phyloP scores from a whole-genome alignment of 2,888 invertebrate species.

The Dusona sp. region DNA sequence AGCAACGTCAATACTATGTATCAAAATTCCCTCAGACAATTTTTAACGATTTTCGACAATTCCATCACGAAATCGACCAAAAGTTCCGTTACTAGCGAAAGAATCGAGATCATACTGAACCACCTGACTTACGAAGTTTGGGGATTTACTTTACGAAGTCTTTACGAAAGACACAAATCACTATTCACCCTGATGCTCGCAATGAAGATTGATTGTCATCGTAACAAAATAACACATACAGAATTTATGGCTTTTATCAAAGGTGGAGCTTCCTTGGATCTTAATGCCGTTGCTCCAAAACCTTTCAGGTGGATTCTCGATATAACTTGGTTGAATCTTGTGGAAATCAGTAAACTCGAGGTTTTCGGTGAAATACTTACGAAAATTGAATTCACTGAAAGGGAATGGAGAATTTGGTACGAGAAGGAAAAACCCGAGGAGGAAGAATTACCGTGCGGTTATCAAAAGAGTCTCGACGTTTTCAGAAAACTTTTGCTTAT shows the following conservation, averaged over 20 bases:
- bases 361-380: conserved; percentile 92
- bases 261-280: conserved; percentile 96
- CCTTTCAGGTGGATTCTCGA: conserved; percentile 98
- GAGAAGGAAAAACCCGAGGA: conserved; percentile 97
- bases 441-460: conserved; percentile 95
- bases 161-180: conserved; percentile 97
- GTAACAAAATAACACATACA: conserved; percentile 92
- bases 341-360: conserved; percentile 94
- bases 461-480: conserved; percentile 93
- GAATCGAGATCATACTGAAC: conserved; percentile 94
- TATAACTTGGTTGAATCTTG: conserved; percentile 97
- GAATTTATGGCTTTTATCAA: conserved; percentile 98
- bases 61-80: conserved; percentile 96
- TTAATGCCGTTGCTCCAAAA: conserved; percentile 96
- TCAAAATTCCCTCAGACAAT: conserved; percentile 97
- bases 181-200: conserved; percentile 97
- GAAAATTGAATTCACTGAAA: conserved; percentile 94
- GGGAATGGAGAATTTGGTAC: conserved; percentile 96
- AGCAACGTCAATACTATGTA: conserved; percentile 98
- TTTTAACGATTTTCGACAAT: conserved; percentile 96
- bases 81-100: conserved; percentile 92
- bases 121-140: conserved; percentile 97
- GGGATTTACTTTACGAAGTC: conserved; percentile 95
- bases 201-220: conserved; percentile 96
- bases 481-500: conserved; percentile 94